Evolutionary conservation across 2,797 vertebrate species (phyloP).

Genomic region (Gallirallus australis): DNA sequence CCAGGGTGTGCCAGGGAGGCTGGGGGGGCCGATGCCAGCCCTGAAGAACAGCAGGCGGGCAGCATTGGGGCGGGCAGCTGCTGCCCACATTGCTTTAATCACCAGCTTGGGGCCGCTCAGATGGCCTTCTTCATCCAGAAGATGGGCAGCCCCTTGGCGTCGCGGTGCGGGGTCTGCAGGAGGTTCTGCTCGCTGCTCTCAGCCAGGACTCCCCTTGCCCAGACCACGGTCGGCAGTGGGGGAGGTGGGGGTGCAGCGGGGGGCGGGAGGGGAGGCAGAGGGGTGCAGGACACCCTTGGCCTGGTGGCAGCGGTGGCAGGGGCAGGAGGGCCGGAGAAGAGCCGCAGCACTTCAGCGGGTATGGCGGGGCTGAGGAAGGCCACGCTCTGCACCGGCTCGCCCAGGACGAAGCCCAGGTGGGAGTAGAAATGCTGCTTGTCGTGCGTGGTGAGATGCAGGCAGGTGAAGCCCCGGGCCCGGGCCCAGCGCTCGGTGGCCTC

Average conservation of each 20-base stretch:
- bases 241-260: not conserved
- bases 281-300: not conserved
- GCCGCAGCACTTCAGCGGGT: constrained; percentile 82
- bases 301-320: not conserved
- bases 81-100: not conserved
- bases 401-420: constrained; percentile 88
- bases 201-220: not conserved
- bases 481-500: constrained; percentile 89
- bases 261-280: constrained; percentile 19
- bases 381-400: constrained; percentile 88
- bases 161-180: constrained; percentile 84
- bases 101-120: constrained; percentile 20
- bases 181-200: constrained; percentile 70
- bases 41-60: not conserved
- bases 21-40: not conserved
- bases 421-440: constrained; percentile 94
- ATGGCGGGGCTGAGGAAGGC: constrained; percentile 82
- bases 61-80: not conserved
- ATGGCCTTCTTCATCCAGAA: constrained; percentile 98
- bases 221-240: not conserved
- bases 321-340: constrained; percentile 69
- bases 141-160: constrained; percentile 86
- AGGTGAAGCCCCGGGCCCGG: constrained; percentile 79
- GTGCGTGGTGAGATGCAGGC: constrained; percentile 91
- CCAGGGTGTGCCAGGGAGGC: not conserved